Base-by-base conservation (phyloP, 2,113 vertebrate species). In the Eurystomus gularis region DNA sequence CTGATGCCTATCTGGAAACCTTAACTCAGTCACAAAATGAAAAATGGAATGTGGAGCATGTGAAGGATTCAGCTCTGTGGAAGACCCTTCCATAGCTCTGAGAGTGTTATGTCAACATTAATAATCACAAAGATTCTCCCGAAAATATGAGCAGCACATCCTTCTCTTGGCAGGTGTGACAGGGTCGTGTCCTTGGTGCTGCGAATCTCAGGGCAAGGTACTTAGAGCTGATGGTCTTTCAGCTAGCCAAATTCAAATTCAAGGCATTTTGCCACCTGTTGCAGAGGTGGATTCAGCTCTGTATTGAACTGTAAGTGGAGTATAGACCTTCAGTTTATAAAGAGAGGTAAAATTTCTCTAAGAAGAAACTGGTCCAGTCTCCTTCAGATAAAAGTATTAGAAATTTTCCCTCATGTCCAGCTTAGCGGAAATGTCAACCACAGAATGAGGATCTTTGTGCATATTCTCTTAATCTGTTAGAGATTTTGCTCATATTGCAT, bases 11-110 rank as follows among this genome's bases (percentile, higher is more conserved):
- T 44, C 15, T 78, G 48, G 58, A 91, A 72, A 52, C 49, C 3
- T 28, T 39, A 83, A 58, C 2, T 40, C 7, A 26, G 54, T 49
- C 29, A 40, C 28, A 84, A 80, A 91, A 65, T 39, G n/a, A 54
- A 83, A 68, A 70, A 7, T 40, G 18, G 17, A 84, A 15, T n/a
- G 21, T 60, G 60, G 7, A 57, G 23, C 10, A 39, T 0, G 0
- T 61, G 35, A 64, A 73, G 35, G 13, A 42, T 65, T 90, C 29
- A 64, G 21, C 49, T 83, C 49, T 81, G 44, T 8, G 6, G 39
- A 70, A 76, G 14, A 72, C 33, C 15, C 19, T 80, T 5, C 13
- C 8, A 7, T 25, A 61, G 13, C 46, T 84, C 79, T 77, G 44
- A 35, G 48, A 77, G 24, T 51, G 16, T 13, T 82, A 10, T 35